Base-by-base conservation (phyloP, 2,113 vertebrate species). In the Myodes glareolus region DNA sequence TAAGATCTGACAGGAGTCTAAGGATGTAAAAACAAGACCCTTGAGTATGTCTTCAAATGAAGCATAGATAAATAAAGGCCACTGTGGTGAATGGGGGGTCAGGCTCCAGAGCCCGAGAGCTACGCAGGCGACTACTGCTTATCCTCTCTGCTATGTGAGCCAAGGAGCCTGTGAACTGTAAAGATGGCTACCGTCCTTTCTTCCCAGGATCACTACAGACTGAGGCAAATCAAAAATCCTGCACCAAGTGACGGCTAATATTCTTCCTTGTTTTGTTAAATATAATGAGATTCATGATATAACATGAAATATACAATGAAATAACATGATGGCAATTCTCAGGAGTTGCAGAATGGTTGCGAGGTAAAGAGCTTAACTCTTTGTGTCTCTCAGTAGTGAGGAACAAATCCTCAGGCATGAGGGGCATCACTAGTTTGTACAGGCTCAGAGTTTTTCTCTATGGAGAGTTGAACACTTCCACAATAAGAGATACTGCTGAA, bases 1-100 rank as follows among this genome's bases (percentile, higher is more conserved):
- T 95, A 77, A 94, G 89, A 95, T 84, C 36, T 94, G 63, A 63
- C 31, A 94, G 55, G 63, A 95, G 67, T 78, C 63, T 23, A 82
- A 94, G 7, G 47, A 39, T 84, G 5, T 67, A 50, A 88, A 95
- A 90, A 84, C 7, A 80, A 85, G 25, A 94, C 1, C 55, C 21
- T 3, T 87, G 68, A 33, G 47, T 73, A 29, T 5, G 8, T 45
- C 19, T 55, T 29, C 61, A 95, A 93, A 89, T 25, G 1, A 47
- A 92, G 82, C 58, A 1, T 39, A 77, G 81, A 33, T 47, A 63
- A 86, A 33, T 61, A 63, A 76, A 88, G 7, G 19, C 31, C 23
- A 75, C 17, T 16, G 39, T 0, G 3, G 33, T 39, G 3, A 82
- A 65, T 8, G 5, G 70, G 33, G 39, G 55, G 50, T 29, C 36